Conservation (phyloP, 2,113 vertebrate species). For the Gorsachius goisagi region DNA sequence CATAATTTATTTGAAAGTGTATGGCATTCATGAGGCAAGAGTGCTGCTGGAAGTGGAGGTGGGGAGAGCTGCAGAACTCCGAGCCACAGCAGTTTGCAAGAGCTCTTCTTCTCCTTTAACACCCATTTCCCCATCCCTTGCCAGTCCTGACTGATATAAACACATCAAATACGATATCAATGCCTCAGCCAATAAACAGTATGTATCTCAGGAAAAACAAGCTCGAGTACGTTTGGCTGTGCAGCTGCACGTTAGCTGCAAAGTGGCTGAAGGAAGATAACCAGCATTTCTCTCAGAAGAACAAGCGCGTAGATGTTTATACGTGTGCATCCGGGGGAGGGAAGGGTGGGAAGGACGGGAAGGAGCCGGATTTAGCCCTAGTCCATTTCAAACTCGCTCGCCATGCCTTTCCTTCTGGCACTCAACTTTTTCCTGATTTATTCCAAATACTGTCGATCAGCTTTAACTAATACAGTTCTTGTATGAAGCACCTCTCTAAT, state of each 20-base stretch:
- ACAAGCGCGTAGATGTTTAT: background rate
- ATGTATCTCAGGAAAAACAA: constrained; percentile 9
- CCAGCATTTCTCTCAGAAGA: constrained; percentile 3
- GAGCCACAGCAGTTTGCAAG: background rate
- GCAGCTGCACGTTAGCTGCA: background rate
- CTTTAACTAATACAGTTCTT: constrained; percentile 83
- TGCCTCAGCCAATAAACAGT: background rate
- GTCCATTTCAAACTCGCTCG: constrained; percentile 43
- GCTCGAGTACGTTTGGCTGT: background rate
- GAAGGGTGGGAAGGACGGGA: background rate
- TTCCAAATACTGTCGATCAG: constrained; percentile 81
- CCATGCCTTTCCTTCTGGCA: constrained; percentile 69
- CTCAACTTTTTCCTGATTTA: constrained; percentile 76
- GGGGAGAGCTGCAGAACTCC: constrained; percentile 50
- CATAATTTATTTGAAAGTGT: constrained; percentile 95
- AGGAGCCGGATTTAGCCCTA: constrained; percentile 3
- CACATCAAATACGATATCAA: constrained; percentile 6
- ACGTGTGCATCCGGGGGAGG: rapidly evolving
- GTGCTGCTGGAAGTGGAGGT: constrained; percentile 44
- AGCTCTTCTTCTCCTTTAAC: constrained; percentile 42
- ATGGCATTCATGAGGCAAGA: constrained; percentile 83
- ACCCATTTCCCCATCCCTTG: constrained; percentile 7
- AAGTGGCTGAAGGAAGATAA: background rate
- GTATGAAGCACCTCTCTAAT: constrained; percentile 83
- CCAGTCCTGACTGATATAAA: constrained; percentile 53